These are phyloP conservation scores for Chrysoperla carnea DNA, from an alignment of 1,140 invertebrate genomes.

Conservation along the genomic window DNA sequence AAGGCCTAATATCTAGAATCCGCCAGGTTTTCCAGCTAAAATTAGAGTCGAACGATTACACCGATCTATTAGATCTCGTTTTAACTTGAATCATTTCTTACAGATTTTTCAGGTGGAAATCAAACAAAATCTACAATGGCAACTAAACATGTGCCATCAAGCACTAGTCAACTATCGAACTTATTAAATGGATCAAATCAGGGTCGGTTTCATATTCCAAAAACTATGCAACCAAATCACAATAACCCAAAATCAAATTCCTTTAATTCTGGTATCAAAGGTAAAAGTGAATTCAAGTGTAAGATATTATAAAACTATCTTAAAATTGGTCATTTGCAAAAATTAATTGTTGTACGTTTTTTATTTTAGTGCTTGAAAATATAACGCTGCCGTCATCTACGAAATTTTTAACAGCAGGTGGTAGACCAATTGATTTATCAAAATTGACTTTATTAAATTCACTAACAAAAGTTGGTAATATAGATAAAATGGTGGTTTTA, in stretches of 20 bases:
- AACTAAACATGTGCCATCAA: neutral
- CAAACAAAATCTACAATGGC: too few relatives aligned
- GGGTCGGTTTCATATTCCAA: neutral
- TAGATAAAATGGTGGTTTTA: constrained; percentile 13
- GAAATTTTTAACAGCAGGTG: too few relatives aligned
- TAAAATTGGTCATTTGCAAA: neutral
- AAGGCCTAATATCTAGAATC: too few relatives aligned
- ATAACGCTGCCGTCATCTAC: constrained; percentile 7
- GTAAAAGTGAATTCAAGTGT: constrained; percentile 6
- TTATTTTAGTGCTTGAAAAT: constrained; percentile 17
- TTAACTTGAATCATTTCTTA: neutral
- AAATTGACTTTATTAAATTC: constrained; percentile 13
- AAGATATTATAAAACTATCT: neutral
- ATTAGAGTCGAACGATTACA: too few relatives aligned
- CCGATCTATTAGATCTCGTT: too few relatives aligned
- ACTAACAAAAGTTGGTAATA: constrained; percentile 1
- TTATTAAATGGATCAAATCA: constrained; percentile 8
- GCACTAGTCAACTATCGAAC: constrained; percentile 8
- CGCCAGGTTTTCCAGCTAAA: too few relatives aligned
- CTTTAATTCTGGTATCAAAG: constrained; percentile 10
- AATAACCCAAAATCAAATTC: constrained; percentile 8
- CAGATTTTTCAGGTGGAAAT: too few relatives aligned
- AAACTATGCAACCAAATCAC: constrained; percentile 8
- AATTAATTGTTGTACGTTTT: neutral
- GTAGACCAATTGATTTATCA: constrained; percentile 11